phyloP scores from a whole-genome alignment of 2,888 invertebrate genomes.

The Latrodectus elegans region DNA sequence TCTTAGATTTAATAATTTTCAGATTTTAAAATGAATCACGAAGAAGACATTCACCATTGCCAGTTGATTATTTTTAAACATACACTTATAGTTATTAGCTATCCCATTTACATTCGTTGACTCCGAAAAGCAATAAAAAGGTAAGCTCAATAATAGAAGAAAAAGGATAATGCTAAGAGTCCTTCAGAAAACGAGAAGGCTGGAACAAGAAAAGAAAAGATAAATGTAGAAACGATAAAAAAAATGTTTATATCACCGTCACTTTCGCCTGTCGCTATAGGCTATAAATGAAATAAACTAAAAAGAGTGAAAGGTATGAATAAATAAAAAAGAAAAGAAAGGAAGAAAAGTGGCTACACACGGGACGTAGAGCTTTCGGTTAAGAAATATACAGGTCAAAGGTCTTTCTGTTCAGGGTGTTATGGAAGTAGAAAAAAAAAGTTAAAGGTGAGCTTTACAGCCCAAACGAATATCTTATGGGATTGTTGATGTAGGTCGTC shows the following conservation, averaged over 20 bases:
- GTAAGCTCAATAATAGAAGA: too few species aligned
- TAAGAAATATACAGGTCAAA: slow-evolving; percentile 66
- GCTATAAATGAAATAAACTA: slow-evolving; percentile 33
- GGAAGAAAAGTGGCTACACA: background rate
- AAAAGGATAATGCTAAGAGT: background rate
- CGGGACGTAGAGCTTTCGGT: slow-evolving; percentile 49
- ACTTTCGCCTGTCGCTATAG: slow-evolving; percentile 63
- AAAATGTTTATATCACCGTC: slow-evolving; percentile 42
- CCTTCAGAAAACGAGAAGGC: slow-evolving; percentile 4
- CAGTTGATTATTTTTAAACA: too few species aligned
- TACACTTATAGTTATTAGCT: too few species aligned
- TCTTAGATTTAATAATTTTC: too few species aligned
- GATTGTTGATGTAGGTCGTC: slow-evolving; percentile 60
- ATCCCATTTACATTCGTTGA: too few species aligned
- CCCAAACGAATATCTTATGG: slow-evolving; percentile 16
- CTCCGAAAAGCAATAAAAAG: too few species aligned
- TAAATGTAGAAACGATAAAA: slow-evolving; percentile 16
- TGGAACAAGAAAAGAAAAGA: slow-evolving; percentile 13
- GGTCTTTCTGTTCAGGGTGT: slow-evolving; percentile 45
- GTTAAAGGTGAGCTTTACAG: slow-evolving; percentile 10
- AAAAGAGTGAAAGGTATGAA: background rate
- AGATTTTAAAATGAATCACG: too few species aligned
- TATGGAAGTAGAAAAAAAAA: slow-evolving; percentile 33
- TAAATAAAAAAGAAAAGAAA: slow-evolving; percentile 19
- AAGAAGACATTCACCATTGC: too few species aligned